Base-by-base conservation (phyloP, 2,797 vertebrate species). In the Sciurus carolinensis region DNA sequence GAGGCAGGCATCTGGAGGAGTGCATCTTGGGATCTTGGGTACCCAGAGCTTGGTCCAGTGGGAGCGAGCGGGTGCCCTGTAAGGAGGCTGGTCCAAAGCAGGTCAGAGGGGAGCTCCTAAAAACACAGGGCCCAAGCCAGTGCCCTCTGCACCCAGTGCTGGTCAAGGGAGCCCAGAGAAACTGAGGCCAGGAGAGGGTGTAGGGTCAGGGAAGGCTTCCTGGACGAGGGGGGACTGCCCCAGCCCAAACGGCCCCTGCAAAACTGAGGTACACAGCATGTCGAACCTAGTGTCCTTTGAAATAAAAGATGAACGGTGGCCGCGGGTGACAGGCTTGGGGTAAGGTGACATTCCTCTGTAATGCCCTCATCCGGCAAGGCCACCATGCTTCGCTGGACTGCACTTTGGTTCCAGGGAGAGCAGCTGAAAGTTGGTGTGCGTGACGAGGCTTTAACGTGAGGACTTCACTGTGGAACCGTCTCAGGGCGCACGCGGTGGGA, bases 261-360 rank as follows among this genome's bases (percentile, higher is more conserved):
- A 52, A 93, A 50, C 11, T 14, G 62, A 92, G 83, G 76, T 28
- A 17, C 42, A 42, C 0, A 11, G 39, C n/a, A 28, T n/a, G 67
- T 80, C 84, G 87, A 90, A 95, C 67, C 59, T 7, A 87, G 85
- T 82, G 90, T 93, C 42, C 77, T 54, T 87, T 36, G n/a, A 93
- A 82, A 86, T 52, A 59, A 80, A 91, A 47, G 22, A 39, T 39
- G 72, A 93, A 91, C 30, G 28, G 39, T 20, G 87, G 62, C 26
- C 72, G 75, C 30, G 33, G 87, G 72, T 80, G 15, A 66, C 92
- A 85, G 85, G 24, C n/a, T 88, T 84, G 54, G 77, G 79, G 80
- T 91, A 71, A 33, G 59, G 75, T 67, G 33, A 33, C 28, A n/a
- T 83, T 96, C 95, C 72, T 95, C 87, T 94, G 44, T 50, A 81